Evolutionary conservation across 2,113 vertebrate genomes (phyloP).

Genomic region (Tachysurus vachellii): DNA sequence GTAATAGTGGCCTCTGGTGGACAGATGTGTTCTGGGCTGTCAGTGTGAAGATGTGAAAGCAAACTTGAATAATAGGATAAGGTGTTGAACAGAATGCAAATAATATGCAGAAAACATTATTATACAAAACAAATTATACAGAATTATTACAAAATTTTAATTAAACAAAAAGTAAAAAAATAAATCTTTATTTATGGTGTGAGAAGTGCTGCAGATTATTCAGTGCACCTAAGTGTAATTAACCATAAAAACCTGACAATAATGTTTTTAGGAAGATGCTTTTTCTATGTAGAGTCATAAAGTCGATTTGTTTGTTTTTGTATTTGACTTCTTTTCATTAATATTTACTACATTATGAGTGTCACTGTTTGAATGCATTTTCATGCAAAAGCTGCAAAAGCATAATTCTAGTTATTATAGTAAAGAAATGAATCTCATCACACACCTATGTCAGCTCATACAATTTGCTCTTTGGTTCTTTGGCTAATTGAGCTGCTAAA

Average conservation of each 20-base stretch:
- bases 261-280: not conserved
- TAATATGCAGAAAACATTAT: not conserved
- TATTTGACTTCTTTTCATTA: not conserved
- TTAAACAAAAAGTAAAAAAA: too few relatives aligned
- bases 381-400: not conserved
- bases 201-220: too few relatives aligned
- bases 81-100: not conserved
- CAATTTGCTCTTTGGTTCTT: too few relatives aligned
- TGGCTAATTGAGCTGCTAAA: not conserved
- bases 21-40: not conserved
- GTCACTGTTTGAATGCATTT: not conserved
- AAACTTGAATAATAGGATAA: not conserved
- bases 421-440: not conserved
- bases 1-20: not conserved
- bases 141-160: not conserved
- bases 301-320: too few relatives aligned
- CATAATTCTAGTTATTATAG: not conserved
- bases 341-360: not conserved
- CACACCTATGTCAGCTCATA: not conserved
- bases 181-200: too few relatives aligned
- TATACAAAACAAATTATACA: not conserved
- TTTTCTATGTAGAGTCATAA: not conserved
- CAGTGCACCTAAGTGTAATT: too few relatives aligned
- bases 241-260: not conserved
- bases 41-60: not conserved